Evolutionary conservation across 1,140 invertebrate species (phyloP).

Genomic region (Venturia canescens): DNA sequence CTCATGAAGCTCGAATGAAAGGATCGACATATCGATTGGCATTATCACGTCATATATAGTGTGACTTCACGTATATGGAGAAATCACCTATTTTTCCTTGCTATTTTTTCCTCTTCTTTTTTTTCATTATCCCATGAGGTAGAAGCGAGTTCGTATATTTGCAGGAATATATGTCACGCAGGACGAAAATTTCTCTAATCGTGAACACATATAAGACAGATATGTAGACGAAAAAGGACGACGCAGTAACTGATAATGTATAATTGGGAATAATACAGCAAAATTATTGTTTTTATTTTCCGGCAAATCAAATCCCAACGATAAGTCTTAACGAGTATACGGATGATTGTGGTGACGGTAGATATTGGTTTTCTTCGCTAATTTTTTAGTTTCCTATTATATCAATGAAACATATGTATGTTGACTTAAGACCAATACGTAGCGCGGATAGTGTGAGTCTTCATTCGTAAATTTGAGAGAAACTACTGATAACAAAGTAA

Average conservation of each 20-base stretch:
- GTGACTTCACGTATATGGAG: background rate
- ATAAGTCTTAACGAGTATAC: constrained; percentile 8
- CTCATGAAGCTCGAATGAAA: background rate
- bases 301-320: background rate
- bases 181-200: constrained; percentile 6
- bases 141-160: constrained; percentile 68
- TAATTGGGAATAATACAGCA: background rate
- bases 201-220: too few species aligned
- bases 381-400: background rate
- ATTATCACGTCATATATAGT: constrained; percentile 10
- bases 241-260: too few species aligned
- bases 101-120: background rate
- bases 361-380: constrained; percentile 3
- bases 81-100: background rate
- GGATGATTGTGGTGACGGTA: background rate
- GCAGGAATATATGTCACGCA: constrained; percentile 41
- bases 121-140: constrained; percentile 56
- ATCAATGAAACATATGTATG: constrained; percentile 13
- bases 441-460: constrained; percentile 50
- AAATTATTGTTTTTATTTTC: background rate
- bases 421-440: constrained; percentile 39
- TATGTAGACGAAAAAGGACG: too few species aligned
- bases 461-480: constrained; percentile 50
- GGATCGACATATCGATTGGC: constrained; percentile 25
- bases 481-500: background rate